Conservation (phyloP, 1,140 invertebrate genomes). For the Brachionus asplanchnoidis region DNA sequence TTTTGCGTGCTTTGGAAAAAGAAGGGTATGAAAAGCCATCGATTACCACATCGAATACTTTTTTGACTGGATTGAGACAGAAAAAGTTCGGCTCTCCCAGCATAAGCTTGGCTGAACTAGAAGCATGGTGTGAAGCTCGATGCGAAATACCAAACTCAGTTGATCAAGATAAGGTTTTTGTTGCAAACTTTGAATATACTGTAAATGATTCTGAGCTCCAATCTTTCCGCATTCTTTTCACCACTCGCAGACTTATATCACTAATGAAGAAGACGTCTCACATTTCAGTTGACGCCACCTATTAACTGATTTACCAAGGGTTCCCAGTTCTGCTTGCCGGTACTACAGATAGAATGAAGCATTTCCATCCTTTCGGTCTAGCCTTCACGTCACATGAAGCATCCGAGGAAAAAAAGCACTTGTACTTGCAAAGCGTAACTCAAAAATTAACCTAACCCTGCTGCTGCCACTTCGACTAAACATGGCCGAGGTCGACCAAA, state of each 20-base stretch:
- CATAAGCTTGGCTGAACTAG: too few species aligned
- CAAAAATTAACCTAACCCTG: too few species aligned
- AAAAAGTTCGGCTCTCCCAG: not conserved
- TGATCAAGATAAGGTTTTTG: too few species aligned
- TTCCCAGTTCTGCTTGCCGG: not conserved
- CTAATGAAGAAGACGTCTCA: not conserved
- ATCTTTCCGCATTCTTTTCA: too few species aligned
- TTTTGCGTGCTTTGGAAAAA: not conserved
- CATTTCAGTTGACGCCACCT: not conserved
- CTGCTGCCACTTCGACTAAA: too few species aligned
- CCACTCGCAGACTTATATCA: not conserved
- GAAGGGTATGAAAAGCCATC: not conserved
- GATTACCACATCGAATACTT: not conserved
- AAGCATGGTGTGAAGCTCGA: not conserved
- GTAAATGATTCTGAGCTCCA: too few species aligned
- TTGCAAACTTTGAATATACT: too few species aligned
- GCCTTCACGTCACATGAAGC: not conserved
- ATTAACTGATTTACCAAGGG: not conserved
- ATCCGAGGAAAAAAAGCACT: too few species aligned
- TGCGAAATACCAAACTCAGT: not conserved
- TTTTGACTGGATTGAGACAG: not conserved
- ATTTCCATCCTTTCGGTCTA: not conserved
- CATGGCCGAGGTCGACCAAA: too few species aligned
- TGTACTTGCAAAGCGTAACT: too few species aligned
- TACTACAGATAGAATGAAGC: not conserved